These are phyloP conservation scores for Meriones unguiculatus DNA, from an alignment of 2,113 vertebrate genomes.

Conservation along the genomic window DNA sequence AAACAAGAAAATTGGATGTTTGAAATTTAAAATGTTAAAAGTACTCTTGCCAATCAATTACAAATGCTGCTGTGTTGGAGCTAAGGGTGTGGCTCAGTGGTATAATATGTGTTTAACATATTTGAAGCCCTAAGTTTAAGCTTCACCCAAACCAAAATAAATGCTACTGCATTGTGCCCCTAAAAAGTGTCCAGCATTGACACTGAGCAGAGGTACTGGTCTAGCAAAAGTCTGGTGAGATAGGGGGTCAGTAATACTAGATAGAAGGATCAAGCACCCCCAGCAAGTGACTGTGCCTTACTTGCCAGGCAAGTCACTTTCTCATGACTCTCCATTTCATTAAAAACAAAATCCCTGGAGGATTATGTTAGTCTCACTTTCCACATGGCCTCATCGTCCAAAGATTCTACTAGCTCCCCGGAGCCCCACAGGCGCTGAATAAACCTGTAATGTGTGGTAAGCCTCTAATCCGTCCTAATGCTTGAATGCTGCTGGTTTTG, in stretches of 20 bases:
- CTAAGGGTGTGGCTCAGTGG: neutral
- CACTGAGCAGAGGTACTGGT: neutral
- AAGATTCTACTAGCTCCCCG: neutral
- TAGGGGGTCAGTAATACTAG: neutral
- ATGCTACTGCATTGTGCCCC: neutral
- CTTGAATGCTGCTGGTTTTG: neutral
- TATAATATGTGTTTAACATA: neutral
- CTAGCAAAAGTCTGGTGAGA: neutral
- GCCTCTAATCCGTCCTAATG: neutral
- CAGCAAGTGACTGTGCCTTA: neutral
- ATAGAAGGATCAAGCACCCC: neutral
- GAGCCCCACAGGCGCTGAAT: too few species aligned
- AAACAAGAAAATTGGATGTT: neutral
- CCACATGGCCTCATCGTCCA: neutral
- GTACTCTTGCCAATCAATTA: neutral
- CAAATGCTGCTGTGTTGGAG: neutral
- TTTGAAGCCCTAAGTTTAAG: neutral
- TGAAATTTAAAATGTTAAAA: neutral
- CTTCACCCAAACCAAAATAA: neutral
- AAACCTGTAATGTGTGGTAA: neutral
- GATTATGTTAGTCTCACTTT: neutral
- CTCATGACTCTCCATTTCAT: constrained; percentile 33
- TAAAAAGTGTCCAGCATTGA: neutral
- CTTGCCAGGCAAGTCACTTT: constrained; percentile 18
- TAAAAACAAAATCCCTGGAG: neutral